phyloP scores from a whole-genome alignment of 1,140 invertebrate genomes.

The Drosophila suzukii region DNA sequence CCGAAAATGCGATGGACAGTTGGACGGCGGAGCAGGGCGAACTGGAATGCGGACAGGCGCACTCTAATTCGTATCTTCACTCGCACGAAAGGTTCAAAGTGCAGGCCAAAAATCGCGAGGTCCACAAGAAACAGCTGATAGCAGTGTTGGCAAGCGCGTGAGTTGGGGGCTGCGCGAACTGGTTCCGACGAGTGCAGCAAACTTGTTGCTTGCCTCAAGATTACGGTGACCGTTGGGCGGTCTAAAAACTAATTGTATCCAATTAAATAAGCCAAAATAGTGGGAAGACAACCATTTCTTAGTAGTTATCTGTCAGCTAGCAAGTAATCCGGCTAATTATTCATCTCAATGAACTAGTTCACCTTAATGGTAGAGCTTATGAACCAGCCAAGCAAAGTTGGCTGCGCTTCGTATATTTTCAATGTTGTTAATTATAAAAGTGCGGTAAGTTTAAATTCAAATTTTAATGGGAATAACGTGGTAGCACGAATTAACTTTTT shows the following conservation, averaged over 20 bases:
- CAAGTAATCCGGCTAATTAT: background rate
- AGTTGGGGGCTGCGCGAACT: background rate
- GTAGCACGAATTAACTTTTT: background rate
- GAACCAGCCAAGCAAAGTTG: slow-evolving; percentile 5
- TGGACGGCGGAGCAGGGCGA: slow-evolving; percentile 26
- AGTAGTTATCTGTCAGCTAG: slow-evolving; percentile 1
- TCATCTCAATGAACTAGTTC: slow-evolving; percentile 8
- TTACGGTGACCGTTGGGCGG: too few relatives aligned
- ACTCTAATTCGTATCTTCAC: slow-evolving; percentile 43
- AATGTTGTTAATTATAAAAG: background rate
- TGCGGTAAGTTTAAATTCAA: slow-evolving; percentile 1
- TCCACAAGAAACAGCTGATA: slow-evolving; percentile 54
- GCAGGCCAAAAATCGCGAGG: slow-evolving; percentile 35
- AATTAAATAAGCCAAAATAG: background rate
- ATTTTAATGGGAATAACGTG: background rate
- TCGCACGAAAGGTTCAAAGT: slow-evolving; percentile 71
- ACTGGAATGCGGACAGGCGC: slow-evolving; percentile 54
- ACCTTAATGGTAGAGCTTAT: too few relatives aligned
- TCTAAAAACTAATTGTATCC: background rate
- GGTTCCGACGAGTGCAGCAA: slow-evolving; percentile 17
- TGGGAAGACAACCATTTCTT: too few relatives aligned
- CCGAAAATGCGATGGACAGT: slow-evolving; percentile 18
- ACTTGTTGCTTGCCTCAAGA: slow-evolving; percentile 37
- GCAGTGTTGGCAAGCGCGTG: slow-evolving; percentile 29
- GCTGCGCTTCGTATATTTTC: slow-evolving; percentile 4